A percentile compares a stretch with the other conserved stretches of the same genome.
Conservation (phyloP, 2,113 vertebrate species). For the Crocuta crocuta region DNA sequence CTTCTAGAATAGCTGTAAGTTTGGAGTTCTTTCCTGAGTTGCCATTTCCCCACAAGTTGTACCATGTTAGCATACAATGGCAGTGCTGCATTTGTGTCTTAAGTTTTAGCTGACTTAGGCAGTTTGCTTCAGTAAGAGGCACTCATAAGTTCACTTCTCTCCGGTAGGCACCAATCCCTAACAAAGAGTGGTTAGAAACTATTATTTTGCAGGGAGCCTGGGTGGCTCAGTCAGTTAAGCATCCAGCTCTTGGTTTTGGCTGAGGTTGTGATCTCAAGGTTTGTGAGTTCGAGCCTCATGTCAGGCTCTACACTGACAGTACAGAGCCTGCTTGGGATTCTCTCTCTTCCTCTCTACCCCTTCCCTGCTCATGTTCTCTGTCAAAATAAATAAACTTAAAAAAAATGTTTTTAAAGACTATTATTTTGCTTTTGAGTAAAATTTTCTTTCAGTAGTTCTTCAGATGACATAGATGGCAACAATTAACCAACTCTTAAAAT, state of each 20-base stretch:
- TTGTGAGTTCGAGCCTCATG: too few species aligned
- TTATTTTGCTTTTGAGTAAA: neutral
- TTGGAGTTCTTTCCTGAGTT: conserved; percentile 8
- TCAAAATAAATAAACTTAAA: too few species aligned
- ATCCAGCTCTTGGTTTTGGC: too few species aligned
- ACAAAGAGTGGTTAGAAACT: conserved; percentile 26
- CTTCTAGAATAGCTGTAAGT: neutral
- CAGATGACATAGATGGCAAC: neutral
- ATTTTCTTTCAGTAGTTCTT: neutral
- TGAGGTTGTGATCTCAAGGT: too few species aligned
- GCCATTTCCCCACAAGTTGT: neutral
- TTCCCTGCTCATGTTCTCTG: too few species aligned
- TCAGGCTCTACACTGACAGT: too few species aligned
- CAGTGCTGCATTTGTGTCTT: neutral
- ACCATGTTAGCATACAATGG: neutral
- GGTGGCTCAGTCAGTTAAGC: too few species aligned
- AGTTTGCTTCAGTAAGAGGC: neutral
- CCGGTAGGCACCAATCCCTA: neutral
- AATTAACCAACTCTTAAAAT: neutral
- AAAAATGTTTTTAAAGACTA: neutral
- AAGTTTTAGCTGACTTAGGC: neutral
- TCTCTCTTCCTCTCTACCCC: too few species aligned
- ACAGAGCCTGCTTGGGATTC: too few species aligned
- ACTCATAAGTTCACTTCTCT: neutral
- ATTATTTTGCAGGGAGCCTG: neutral